phyloP scores from a whole-genome alignment of 1,140 invertebrate species.

The Harlomillsia oculata region DNA sequence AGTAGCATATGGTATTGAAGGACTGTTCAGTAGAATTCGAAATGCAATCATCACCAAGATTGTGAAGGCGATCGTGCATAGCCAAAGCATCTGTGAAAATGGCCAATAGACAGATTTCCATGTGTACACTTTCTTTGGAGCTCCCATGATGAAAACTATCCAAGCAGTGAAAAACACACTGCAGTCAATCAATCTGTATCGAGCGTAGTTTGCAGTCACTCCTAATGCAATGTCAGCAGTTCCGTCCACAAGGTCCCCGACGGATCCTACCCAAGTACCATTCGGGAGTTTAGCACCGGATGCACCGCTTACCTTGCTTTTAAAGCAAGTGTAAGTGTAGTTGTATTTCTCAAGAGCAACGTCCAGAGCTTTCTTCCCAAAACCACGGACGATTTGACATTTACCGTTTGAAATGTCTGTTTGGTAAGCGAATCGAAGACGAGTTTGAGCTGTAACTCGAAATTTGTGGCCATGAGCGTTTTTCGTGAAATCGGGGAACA shows the following conservation, averaged over 20 bases:
- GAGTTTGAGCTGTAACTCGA: neutral
- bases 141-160: neutral
- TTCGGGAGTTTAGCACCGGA: constrained; percentile 3
- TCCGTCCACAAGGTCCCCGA: constrained; percentile 2
- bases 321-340: neutral
- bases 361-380: neutral
- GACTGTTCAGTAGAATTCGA: neutral
- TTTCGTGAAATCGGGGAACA: constrained; percentile 3
- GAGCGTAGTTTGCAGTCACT: neutral
- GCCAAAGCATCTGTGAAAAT: neutral
- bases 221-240: neutral
- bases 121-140: neutral
- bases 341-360: neutral
- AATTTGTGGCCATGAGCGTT: neutral
- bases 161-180: constrained; percentile 1
- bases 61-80: neutral
- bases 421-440: neutral
- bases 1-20: no score
- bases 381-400: neutral
- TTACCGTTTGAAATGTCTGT: neutral
- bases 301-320: neutral
- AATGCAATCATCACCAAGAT: neutral
- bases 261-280: constrained; percentile 5
- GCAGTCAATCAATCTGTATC: neutral
- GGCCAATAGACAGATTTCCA: neutral